phyloP scores from a whole-genome alignment of 1,140 invertebrate species.

The Pinna nobilis region DNA sequence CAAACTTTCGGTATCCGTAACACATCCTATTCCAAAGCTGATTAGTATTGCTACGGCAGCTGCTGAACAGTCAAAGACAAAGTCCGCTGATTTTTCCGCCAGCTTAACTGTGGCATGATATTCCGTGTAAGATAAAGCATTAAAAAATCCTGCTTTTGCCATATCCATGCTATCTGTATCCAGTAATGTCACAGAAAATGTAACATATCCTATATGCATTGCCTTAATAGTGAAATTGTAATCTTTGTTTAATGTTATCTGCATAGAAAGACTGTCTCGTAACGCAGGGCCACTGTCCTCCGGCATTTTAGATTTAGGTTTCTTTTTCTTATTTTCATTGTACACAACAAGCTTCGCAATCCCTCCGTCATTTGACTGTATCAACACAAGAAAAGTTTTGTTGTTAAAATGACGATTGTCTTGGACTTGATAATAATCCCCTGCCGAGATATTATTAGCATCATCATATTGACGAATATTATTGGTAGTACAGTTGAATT shows the following conservation, averaged over 20 bases:
- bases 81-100: constrained; percentile 62
- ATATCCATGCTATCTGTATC: constrained; percentile 47
- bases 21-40: constrained; percentile 71
- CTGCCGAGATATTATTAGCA: constrained; percentile 40
- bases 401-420: constrained; percentile 33
- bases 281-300: constrained; percentile 30
- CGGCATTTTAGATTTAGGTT: background rate
- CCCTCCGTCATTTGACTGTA: constrained; percentile 34
- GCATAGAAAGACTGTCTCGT: constrained; percentile 45
- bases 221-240: constrained; percentile 67
- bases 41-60: constrained; percentile 70
- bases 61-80: constrained; percentile 67
- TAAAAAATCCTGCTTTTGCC: constrained; percentile 44
- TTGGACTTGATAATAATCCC: constrained; percentile 20
- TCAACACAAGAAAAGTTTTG: constrained; percentile 40
- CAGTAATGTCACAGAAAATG: constrained; percentile 63
- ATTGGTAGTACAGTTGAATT: constrained; percentile 59
- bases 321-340: constrained; percentile 10
- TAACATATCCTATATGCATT: constrained; percentile 64
- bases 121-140: constrained; percentile 51
- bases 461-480: constrained; percentile 32
- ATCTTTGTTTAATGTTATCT: constrained; percentile 51
- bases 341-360: constrained; percentile 19
- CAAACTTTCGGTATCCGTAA: constrained; percentile 66
- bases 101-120: constrained; percentile 54